Evolutionary conservation across 2,888 invertebrate genomes (phyloP).

Genomic region (Caenorhabditis imperialis): DNA sequence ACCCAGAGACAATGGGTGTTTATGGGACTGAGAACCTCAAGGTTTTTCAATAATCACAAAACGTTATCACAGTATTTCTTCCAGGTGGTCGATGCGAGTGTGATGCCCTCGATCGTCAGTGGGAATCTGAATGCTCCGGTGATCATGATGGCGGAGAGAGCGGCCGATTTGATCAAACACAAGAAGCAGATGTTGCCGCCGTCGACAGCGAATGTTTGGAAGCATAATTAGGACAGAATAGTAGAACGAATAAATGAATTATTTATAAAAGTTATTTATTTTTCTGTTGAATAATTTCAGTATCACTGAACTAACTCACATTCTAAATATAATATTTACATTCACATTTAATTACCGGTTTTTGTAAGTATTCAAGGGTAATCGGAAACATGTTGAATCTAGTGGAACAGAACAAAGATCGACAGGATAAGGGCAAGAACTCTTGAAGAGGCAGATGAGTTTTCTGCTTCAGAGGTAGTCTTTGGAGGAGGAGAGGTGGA

Average conservation of each 20-base stretch:
- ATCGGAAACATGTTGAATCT: not conserved
- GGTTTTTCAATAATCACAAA: constrained; percentile 16
- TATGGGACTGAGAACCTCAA: constrained; percentile 66
- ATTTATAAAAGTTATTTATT: constrained; percentile 2
- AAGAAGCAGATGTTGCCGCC: constrained; percentile 53
- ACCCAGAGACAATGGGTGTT: constrained; percentile 80
- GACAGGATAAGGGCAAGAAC: not conserved
- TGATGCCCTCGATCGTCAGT: constrained; percentile 86
- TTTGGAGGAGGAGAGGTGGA: not conserved
- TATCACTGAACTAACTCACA: constrained; percentile 4
- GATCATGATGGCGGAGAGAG: constrained; percentile 81
- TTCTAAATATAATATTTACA: constrained; percentile 3
- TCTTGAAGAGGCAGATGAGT: not conserved
- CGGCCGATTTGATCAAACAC: constrained; percentile 80
- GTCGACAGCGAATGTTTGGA: constrained; percentile 34
- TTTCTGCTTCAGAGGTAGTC: constrained; percentile 18
- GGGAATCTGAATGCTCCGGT: constrained; percentile 83
- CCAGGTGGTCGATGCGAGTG: constrained; percentile 87
- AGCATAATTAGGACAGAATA: constrained; percentile 10
- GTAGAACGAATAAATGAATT: no score
- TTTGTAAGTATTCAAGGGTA: constrained; percentile 5
- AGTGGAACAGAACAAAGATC: constrained; percentile 11
- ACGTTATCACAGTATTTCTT: not conserved
- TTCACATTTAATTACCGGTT: constrained; percentile 14
- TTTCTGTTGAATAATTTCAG: not conserved